Evolutionary conservation across 2,113 vertebrate species (phyloP), one percentile per base, ranked within the genome.

Genomic region (Ammodytes dubius): DNA sequence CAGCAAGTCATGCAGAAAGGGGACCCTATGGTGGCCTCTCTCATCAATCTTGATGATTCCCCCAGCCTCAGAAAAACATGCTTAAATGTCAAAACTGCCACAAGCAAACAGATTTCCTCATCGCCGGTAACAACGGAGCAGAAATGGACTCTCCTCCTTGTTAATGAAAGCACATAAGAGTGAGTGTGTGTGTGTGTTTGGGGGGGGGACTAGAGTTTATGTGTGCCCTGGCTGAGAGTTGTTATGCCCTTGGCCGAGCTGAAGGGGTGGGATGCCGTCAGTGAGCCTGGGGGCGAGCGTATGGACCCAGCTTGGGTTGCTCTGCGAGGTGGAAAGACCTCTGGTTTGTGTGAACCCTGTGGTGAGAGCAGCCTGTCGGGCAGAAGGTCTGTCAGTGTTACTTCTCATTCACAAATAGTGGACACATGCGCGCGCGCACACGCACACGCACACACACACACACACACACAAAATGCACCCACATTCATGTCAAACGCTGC

Each of bases 361-460:
- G 10, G 91, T 86, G 89, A 82, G 76, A 89, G 86, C 91, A 91
- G 91, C 69, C 89, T 91, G 91, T 90, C 69, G 37, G 78, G 83
- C 91, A 92, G 88, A 88, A 88, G 88, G 90, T 77, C 79, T 73
- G 83, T 88, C 88, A 91, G 88, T 87, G 87, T 79, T 77, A 87
- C 49, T 45, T 68, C 85, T 87, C 88, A 90, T 90, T 92, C 88
- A 90, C 77, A 86, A 89, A 88, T 88, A 70, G 13, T 27, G 14
- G n/a, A 61, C 35, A 4, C 56, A 63, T 46, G 17, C 61, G 49
- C 64, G 54, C 54, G 4, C 13, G 46, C 68, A 57, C 52, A 40
- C n/a, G 27, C 39, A 70, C 13, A 14, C 12, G 56, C 58, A 53
- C 59, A 57, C 73, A 49, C 66, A 61, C 49, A 37, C 67, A 37